Conservation (phyloP, 2,888 invertebrate genomes). For the Allolobophora icterica region DNA sequence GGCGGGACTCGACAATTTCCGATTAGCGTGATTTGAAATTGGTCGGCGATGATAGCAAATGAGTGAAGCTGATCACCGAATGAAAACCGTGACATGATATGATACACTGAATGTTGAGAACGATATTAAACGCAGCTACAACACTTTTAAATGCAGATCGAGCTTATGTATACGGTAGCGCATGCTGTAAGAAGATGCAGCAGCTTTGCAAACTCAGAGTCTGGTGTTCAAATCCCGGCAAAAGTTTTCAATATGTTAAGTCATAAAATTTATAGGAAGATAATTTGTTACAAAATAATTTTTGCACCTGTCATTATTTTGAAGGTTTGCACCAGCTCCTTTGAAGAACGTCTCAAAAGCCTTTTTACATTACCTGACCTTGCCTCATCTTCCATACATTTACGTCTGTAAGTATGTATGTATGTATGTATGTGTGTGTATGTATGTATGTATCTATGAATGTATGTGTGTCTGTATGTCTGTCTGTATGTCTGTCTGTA, state of each 20-base stretch:
- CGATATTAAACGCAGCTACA: not conserved
- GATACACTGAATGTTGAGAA: not conserved
- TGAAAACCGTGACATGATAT: not conserved
- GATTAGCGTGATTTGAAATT: not conserved
- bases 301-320: not conserved
- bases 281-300: not conserved
- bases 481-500: no score
- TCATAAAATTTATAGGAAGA: not conserved
- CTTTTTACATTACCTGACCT: no score
- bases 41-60: slow-evolving; percentile 2
- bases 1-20: not conserved
- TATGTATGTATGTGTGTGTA: no score
- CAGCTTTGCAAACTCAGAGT: not conserved
- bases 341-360: not conserved
- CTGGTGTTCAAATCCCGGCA: not conserved
- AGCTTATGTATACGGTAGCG: not conserved
- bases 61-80: not conserved
- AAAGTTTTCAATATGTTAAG: not conserved
- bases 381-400: no score
- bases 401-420: no score
- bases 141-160: not conserved
- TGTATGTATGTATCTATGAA: no score
- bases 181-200: not conserved
- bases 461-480: no score
- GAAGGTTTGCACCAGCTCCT: not conserved